Evolutionary conservation across 2,113 vertebrate species (phyloP), one percentile per base, ranked within the genome.

Genomic region (Chionis minor): DNA sequence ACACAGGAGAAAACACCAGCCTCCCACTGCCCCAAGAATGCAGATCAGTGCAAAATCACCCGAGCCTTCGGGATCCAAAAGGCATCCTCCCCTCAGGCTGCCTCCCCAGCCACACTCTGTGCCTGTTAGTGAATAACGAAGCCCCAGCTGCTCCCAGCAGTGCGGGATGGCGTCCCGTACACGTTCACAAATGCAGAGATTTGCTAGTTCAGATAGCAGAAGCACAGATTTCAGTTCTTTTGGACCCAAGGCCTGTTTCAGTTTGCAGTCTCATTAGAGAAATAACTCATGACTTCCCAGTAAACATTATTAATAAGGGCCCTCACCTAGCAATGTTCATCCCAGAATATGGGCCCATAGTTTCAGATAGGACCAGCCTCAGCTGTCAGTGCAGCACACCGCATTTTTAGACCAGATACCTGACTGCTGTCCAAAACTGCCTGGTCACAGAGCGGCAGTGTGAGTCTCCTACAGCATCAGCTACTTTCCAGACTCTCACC

Each of bases 141-240:
- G 45, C 42, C 21, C 26, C 3, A 3, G 45, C 55, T 86, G 74
- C 81, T 69, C 47, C n/a, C 26, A 28, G 69, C 52, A 81, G 42
- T 19, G 26, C 0, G 2, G 10, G 69, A 51, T 49, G 42, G 51
- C 8, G 1, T 66, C 54, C 61, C 40, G 15, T 27, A 56, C 1
- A 2, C 4, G 8, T 71, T 59, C n/a, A 75, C 51, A 73, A 38
- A 66, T 35, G 47, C 27, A 59, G 28, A 67, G 45, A 24, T 67
- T 67, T 81, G n/a, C 81, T 73, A 75, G 42, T 52, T 80, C 44
- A n/a, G n/a, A n/a, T n/a, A n/a, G n/a, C 54, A 66, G 30, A n/a
- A n/a, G 72, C 69, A 86, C 33, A 44, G 40, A 52, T 63, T 85
- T 49, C 42, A 49, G 33, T 10, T 91, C 33, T 85, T 79, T 44